A percentile compares a stretch with the other conserved stretches of the same genome.
phyloP scores from a whole-genome alignment of 2,888 invertebrate genomes.

The Tupiocoris notatus region DNA sequence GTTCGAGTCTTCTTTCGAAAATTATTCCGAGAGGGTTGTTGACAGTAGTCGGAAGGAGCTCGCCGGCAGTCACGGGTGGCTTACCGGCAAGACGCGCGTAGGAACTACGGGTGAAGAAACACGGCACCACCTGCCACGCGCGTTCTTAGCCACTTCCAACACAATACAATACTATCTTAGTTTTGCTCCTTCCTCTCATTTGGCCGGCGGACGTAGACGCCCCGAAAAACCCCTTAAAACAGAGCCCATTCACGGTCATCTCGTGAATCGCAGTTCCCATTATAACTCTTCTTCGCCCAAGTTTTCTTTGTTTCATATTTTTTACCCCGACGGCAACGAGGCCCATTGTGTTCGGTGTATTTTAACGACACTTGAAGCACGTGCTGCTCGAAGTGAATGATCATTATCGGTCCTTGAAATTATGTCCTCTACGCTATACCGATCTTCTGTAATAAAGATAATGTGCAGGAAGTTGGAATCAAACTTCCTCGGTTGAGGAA shows the following conservation, averaged over 20 bases:
- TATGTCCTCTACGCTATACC: too few relatives aligned
- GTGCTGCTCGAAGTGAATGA: too few relatives aligned
- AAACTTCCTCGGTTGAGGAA: too few relatives aligned
- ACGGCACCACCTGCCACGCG: constrained; percentile 42
- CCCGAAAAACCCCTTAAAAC: constrained; percentile 20
- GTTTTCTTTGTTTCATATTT: constrained; percentile 15
- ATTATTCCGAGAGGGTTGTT: constrained; percentile 40
- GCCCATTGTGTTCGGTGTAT: too few relatives aligned
- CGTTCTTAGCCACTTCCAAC: constrained; percentile 11
- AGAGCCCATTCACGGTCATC: constrained; percentile 31
- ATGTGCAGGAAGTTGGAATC: too few relatives aligned
- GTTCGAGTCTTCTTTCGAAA: too few relatives aligned
- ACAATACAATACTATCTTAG: constrained; percentile 41
- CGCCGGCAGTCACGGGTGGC: constrained; percentile 45
- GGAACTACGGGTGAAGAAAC: constrained; percentile 42
- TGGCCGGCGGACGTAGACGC: constrained; percentile 2
- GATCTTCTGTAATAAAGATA: too few relatives aligned
- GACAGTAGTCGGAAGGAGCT: constrained; percentile 42
- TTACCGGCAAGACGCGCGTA: constrained; percentile 43
- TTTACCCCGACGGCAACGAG: too few relatives aligned
- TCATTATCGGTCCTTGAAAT: too few relatives aligned
- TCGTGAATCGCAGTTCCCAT: constrained; percentile 17
- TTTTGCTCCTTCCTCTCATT: constrained; percentile 35
- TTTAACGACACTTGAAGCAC: too few relatives aligned
- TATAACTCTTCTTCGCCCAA: not conserved